Percentiles rank a stretch among this genome's conserved stretches.
These are phyloP conservation scores for Rotaria macrura DNA, from an alignment of 2,888 invertebrate genomes.

Conservation along the genomic window DNA sequence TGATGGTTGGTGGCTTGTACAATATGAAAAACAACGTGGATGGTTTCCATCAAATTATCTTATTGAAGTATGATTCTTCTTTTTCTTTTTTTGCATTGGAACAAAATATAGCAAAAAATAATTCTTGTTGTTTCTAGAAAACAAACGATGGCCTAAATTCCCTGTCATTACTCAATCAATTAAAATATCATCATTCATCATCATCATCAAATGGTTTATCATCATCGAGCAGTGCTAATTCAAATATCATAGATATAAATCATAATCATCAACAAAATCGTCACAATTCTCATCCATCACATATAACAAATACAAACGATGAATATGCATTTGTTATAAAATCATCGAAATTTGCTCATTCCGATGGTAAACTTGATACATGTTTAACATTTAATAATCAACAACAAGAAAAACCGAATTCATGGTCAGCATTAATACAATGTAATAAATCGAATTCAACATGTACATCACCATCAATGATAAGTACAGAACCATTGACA, in stretches of 20 bases:
- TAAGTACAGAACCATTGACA: not conserved
- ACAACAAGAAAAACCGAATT: not conserved
- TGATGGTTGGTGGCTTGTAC: constrained; percentile 23
- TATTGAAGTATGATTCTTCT: not conserved
- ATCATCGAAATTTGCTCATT: constrained; percentile 8
- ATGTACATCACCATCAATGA: not conserved
- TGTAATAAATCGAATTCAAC: not conserved
- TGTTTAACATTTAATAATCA: not conserved
- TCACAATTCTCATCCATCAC: constrained; percentile 7
- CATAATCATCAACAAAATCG: constrained; percentile 3
- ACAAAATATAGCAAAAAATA: no score
- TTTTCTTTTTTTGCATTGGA: no score
- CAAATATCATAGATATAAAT: not conserved
- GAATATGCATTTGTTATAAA: constrained; percentile 15
- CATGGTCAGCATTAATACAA: not conserved
- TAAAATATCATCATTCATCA: not conserved
- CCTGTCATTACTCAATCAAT: not conserved
- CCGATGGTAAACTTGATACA: constrained; percentile 17
- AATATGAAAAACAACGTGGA: not conserved
- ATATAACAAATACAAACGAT: not conserved
- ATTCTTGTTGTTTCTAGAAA: not conserved
- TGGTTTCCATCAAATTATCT: constrained; percentile 23
- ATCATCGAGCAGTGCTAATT: constrained; percentile 2
- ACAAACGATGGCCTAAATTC: not conserved
- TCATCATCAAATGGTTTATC: not conserved